A percentile compares a stretch with the other conserved stretches of the same genome.
Conservation (phyloP, 1,140 invertebrate species). For the Cotesia vestalis region DNA sequence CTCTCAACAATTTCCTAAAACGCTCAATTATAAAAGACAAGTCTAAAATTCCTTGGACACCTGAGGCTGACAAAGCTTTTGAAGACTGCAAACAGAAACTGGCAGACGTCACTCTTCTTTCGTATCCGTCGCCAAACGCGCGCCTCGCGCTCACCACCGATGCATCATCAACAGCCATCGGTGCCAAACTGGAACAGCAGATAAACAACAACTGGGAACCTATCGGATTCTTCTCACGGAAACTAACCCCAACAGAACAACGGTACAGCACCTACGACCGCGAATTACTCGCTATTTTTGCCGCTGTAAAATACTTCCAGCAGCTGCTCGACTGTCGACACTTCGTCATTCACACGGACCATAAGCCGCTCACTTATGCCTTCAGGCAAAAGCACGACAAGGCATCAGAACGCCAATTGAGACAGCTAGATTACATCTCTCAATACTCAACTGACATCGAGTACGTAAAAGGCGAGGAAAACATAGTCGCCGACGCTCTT, state of each 20-base stretch:
- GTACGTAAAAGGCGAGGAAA: slow-evolving; percentile 46
- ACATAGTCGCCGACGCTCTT: slow-evolving; percentile 48
- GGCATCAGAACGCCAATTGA: slow-evolving; percentile 29
- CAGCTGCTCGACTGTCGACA: slow-evolving; percentile 27
- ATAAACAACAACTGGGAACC: slow-evolving; percentile 35
- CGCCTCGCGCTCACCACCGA: slow-evolving; percentile 19
- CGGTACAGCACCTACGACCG: slow-evolving; percentile 43
- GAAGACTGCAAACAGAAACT: not conserved
- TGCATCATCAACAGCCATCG: slow-evolving; percentile 29
- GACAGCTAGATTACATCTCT: slow-evolving; percentile 45
- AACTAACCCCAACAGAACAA: slow-evolving; percentile 32
- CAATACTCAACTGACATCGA: slow-evolving; percentile 47
- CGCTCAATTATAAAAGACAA: not conserved
- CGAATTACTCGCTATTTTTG: slow-evolving; percentile 48
- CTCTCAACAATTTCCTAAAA: slow-evolving; percentile 39
- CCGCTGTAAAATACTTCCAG: slow-evolving; percentile 28
- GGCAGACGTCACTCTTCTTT: not conserved
- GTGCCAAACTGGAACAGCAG: slow-evolving; percentile 36
- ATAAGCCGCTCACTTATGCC: slow-evolving; percentile 43
- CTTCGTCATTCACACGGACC: slow-evolving; percentile 36
- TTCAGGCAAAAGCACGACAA: slow-evolving; percentile 31
- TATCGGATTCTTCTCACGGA: slow-evolving; percentile 23
- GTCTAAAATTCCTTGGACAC: slow-evolving; percentile 48
- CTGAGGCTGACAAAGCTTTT: slow-evolving; percentile 36
- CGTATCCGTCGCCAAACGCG: not conserved